Evolutionary conservation across 2,888 invertebrate genomes (phyloP).

Genomic region (Orthosia gracilis): DNA sequence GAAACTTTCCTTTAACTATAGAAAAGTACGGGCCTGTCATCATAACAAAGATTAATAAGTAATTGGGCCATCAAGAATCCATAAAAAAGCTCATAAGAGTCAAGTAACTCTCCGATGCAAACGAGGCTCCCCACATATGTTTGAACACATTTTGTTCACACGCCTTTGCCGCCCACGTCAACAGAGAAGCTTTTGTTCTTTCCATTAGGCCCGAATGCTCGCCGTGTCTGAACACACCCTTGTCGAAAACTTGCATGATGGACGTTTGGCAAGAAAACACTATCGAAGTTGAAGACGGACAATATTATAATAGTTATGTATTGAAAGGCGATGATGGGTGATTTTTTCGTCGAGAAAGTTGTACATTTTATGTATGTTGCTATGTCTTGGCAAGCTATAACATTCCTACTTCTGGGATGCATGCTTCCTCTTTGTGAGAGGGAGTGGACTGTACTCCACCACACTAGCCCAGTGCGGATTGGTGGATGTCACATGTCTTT

Average conservation of each 20-base stretch:
- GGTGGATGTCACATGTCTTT: too few relatives aligned
- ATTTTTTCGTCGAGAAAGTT: background rate
- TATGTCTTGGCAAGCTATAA: background rate
- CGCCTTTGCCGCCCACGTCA: conserved; percentile 75
- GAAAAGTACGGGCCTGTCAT: too few relatives aligned
- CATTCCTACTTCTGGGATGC: too few relatives aligned
- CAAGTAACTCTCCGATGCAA: conserved; percentile 57
- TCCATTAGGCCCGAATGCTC: conserved; percentile 73
- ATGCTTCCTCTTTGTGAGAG: too few relatives aligned
- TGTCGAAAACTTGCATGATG: conserved; percentile 70
- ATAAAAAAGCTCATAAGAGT: conserved; percentile 38
- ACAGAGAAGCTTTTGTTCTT: conserved; percentile 80
- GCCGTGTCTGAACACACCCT: conserved; percentile 67
- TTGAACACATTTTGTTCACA: conserved; percentile 81
- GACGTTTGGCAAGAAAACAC: conserved; percentile 64
- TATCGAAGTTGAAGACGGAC: conserved; percentile 38
- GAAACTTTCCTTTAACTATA: background rate
- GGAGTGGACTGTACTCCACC: too few relatives aligned
- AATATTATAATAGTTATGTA: background rate
- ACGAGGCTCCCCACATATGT: conserved; percentile 75
- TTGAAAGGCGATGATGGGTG: background rate
- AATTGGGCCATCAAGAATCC: background rate
- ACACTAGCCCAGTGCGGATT: too few relatives aligned
- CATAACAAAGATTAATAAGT: background rate
- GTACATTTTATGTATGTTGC: background rate